These are phyloP conservation scores for Phocoena phocoena DNA, from an alignment of 2,113 vertebrate species.

Conservation along the genomic window DNA sequence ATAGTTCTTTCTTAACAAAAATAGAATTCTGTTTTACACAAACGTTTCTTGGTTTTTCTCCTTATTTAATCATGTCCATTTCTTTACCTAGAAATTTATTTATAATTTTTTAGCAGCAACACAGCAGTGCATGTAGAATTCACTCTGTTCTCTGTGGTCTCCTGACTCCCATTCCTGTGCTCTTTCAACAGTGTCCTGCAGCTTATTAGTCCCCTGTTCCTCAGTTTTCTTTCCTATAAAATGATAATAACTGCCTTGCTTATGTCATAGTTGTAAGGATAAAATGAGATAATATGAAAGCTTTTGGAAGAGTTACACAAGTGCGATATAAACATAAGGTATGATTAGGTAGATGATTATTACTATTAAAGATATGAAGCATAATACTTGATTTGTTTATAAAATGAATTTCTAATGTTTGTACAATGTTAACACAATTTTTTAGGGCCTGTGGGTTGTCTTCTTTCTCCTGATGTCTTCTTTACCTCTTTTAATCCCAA, in stretches of 20 bases:
- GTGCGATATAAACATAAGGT: neutral
- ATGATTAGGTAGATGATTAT: neutral
- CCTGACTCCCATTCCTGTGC: neutral
- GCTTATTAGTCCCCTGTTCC: neutral
- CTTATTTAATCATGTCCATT: neutral
- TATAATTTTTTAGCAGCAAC: neutral
- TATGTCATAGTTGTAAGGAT: neutral
- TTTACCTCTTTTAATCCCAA: neutral
- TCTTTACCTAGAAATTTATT: neutral
- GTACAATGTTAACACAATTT: neutral
- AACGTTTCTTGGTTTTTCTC: neutral
- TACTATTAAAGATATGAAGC: neutral
- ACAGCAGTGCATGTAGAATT: neutral
- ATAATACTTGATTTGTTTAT: neutral
- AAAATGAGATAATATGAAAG: conserved; percentile 37
- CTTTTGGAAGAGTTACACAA: conserved; percentile 32
- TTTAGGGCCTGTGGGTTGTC: neutral
- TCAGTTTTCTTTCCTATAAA: conserved; percentile 26
- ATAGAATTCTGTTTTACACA: neutral
- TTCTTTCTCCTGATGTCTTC: neutral
- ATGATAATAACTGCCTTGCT: neutral
- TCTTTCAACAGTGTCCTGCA: neutral
- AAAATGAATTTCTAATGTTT: neutral
- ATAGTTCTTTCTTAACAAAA: conserved; percentile 39
- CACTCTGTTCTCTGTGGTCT: neutral